Evolutionary conservation across 2,888 invertebrate species (phyloP).

Genomic region (Aspidapion aeneum): DNA sequence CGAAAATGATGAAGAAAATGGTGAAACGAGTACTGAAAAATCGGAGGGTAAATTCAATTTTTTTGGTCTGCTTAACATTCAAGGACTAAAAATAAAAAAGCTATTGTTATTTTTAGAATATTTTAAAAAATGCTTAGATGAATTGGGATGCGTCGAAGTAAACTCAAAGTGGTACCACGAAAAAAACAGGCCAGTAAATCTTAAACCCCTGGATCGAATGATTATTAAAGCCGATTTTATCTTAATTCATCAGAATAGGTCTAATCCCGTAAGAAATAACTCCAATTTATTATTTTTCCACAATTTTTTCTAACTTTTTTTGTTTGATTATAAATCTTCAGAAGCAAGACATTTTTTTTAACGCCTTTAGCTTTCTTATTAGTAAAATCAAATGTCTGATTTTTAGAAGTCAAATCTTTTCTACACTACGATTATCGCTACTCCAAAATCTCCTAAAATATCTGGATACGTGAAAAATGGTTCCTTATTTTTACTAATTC

Average conservation of each 20-base stretch:
- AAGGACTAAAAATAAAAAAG: neutral
- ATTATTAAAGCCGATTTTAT: conserved; percentile 46
- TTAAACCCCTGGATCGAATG: conserved; percentile 43
- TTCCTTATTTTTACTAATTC: conserved; percentile 42
- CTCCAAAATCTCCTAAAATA: conserved; percentile 30
- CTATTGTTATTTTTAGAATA: conserved; percentile 24
- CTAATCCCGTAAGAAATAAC: no score
- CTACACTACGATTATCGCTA: conserved; percentile 15
- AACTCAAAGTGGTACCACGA: conserved; percentile 45
- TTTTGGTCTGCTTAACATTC: no score
- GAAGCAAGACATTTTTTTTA: no score
- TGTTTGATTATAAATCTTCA: no score
- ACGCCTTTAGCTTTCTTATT: no score
- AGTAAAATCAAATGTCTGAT: no score
- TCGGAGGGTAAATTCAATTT: neutral
- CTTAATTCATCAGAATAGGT: conserved; percentile 34
- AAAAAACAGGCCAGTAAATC: conserved; percentile 41
- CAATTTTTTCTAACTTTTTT: no score
- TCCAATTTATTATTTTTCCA: no score
- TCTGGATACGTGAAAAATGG: conserved; percentile 36
- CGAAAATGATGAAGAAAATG: neutral
- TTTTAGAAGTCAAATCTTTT: neutral
- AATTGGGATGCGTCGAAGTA: conserved; percentile 44
- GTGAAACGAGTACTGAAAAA: neutral
- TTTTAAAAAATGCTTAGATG: conserved; percentile 42